Evolutionary conservation across 2,797 vertebrate genomes (phyloP).

Genomic region (Phoebastria nigripes): DNA sequence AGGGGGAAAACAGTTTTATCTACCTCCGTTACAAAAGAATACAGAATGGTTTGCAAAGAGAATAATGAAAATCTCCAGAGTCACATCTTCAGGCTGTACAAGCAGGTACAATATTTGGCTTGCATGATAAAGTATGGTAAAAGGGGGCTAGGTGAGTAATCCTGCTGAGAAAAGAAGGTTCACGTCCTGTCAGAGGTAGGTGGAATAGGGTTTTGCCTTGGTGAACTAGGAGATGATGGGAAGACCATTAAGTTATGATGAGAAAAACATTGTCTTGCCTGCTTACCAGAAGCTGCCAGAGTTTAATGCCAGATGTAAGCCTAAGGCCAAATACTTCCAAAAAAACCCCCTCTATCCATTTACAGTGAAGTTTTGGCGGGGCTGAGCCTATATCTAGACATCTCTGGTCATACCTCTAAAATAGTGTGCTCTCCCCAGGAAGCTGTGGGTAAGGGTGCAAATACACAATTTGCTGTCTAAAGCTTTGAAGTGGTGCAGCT

Average conservation of each 20-base stretch:
- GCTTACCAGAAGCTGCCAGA: background rate
- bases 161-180: background rate
- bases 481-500: background rate
- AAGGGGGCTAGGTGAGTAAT: background rate
- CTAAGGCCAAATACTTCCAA: background rate
- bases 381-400: background rate
- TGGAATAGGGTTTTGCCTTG: background rate
- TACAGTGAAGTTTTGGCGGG: background rate
- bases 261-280: background rate
- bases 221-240: background rate
- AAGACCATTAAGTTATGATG: background rate
- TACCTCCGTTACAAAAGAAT: background rate
- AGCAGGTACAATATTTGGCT: background rate
- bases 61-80: background rate
- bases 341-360: background rate
- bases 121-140: background rate
- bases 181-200: accelerated
- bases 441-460: background rate
- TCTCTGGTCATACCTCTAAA: background rate
- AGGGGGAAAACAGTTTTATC: background rate
- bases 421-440: accelerated
- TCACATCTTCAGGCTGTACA: background rate
- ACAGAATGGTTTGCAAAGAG: background rate
- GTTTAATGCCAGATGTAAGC: background rate
- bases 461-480: background rate